Percentiles rank a stretch among this genome's conserved stretches.
These are phyloP conservation scores for Amblyjoppa fuscipennis DNA, from an alignment of 2,888 invertebrate genomes.

Conservation along the genomic window DNA sequence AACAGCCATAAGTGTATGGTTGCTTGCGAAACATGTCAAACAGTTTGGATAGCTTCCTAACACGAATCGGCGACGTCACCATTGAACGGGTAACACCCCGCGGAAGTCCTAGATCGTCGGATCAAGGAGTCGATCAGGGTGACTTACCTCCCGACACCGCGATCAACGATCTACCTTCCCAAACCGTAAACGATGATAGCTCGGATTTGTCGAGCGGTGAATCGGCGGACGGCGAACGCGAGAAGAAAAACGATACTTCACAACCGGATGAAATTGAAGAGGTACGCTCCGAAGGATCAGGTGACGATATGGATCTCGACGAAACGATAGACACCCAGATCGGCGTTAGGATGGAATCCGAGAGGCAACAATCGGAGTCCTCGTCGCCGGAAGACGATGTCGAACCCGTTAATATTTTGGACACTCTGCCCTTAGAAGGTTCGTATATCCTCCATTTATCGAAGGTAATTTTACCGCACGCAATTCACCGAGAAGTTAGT, in stretches of 20 bases:
- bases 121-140: conserved; percentile 69
- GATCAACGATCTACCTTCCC: conserved; percentile 76
- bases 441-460: conserved; percentile 49
- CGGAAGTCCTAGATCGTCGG: conserved; percentile 74
- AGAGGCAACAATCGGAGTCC: conserved; percentile 74
- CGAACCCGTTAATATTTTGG: conserved; percentile 83
- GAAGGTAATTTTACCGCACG: background rate
- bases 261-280: conserved; percentile 81
- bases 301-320: conserved; percentile 84
- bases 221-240: conserved; percentile 80
- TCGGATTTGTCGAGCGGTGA: conserved; percentile 85
- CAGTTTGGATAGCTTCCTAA: conserved; percentile 87
- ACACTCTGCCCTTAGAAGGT: conserved; percentile 83
- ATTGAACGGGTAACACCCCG: conserved; percentile 86
- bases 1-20: conserved; percentile 61
- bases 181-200: conserved; percentile 78
- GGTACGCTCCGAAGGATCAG: conserved; percentile 82
- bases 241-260: conserved; percentile 75
- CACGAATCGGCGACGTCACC: conserved; percentile 88
- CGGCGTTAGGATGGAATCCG: conserved; percentile 81
- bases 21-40: conserved; percentile 79
- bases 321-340: conserved; percentile 84
- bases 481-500: background rate
- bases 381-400: conserved; percentile 81
- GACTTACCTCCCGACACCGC: conserved; percentile 69